A percentile compares a stretch with the other conserved stretches of the same genome.
These are phyloP conservation scores for Helicoverpa assulta DNA, from an alignment of 2,888 invertebrate species.

Conservation along the genomic window DNA sequence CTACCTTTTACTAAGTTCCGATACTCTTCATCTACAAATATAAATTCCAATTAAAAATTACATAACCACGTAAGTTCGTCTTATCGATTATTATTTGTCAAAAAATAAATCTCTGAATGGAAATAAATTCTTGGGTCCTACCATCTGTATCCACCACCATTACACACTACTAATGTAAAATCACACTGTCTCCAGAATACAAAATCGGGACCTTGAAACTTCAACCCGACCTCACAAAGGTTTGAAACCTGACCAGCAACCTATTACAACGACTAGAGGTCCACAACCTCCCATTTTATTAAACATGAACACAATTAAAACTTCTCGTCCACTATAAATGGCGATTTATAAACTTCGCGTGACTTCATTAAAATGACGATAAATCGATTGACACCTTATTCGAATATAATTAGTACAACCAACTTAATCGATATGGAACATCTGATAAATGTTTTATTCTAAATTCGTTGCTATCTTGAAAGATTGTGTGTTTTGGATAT, in stretches of 20 bases:
- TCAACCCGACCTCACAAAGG: slow-evolving; percentile 12
- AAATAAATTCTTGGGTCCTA: too few species aligned
- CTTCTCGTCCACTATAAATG: slow-evolving; percentile 55
- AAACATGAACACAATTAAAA: slow-evolving; percentile 64
- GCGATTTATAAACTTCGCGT: slow-evolving; percentile 63
- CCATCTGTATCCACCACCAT: too few species aligned
- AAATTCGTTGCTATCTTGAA: slow-evolving; percentile 22
- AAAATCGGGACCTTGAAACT: slow-evolving; percentile 25
- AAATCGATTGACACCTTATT: slow-evolving; percentile 62
- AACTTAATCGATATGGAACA: slow-evolving; percentile 51
- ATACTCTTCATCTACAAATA: too few species aligned
- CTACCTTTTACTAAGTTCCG: too few species aligned
- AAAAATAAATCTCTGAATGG: too few species aligned
- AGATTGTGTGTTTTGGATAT: slow-evolving; percentile 10
- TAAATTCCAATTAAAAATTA: too few species aligned
- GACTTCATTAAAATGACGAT: slow-evolving; percentile 62
- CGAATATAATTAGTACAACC: slow-evolving; percentile 52
- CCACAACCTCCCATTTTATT: slow-evolving; percentile 56
- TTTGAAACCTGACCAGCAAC: slow-evolving; percentile 42
- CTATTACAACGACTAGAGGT: slow-evolving; percentile 46
- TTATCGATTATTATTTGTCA: too few species aligned
- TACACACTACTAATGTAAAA: not conserved
- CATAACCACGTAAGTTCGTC: too few species aligned
- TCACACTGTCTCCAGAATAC: not conserved
- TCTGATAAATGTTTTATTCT: slow-evolving; percentile 27